A percentile compares a stretch with the other conserved stretches of the same genome.
Evolutionary conservation across 2,797 vertebrate species (phyloP).

Genomic region (Lithobates pipiens): DNA sequence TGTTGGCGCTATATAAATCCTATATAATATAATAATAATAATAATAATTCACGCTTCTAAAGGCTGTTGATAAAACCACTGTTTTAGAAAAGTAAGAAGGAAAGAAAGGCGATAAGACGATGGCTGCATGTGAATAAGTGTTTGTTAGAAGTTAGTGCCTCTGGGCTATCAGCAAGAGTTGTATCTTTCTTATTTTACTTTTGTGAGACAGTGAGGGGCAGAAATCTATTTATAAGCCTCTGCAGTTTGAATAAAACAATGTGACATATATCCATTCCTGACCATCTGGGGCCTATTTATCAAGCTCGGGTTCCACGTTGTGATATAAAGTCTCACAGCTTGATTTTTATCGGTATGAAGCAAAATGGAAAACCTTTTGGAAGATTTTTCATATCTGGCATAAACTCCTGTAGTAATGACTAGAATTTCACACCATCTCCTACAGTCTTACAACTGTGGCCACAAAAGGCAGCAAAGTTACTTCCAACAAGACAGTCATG

Average conservation of each 20-base stretch:
- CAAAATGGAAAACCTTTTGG: constrained; percentile 37
- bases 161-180: constrained; percentile 28
- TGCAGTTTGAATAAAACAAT: constrained; percentile 42
- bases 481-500: constrained; percentile 1
- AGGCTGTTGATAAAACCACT: constrained; percentile 29
- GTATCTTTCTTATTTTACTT: constrained; percentile 39
- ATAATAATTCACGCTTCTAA: constrained; percentile 27
- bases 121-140: constrained; percentile 20
- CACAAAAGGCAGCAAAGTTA: constrained; percentile 5
- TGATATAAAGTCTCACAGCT: constrained; percentile 58
- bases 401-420: constrained; percentile 23
- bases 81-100: constrained; percentile 20
- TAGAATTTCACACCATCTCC: constrained; percentile 12
- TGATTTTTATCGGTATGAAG: constrained; percentile 53
- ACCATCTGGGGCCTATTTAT: constrained; percentile 59
- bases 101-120: constrained; percentile 35
- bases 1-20: too few relatives aligned
- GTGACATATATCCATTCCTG: constrained; percentile 44
- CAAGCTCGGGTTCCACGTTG: constrained; percentile 47
- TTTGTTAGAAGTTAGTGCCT: constrained; percentile 39
- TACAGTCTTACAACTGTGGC: neutral
- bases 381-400: constrained; percentile 45
- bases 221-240: constrained; percentile 37
- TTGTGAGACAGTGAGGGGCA: constrained; percentile 6
- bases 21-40: too few relatives aligned